A percentile compares a stretch with the other conserved stretches of the same genome.
These are phyloP conservation scores for Ara ararauna DNA, from an alignment of 2,797 vertebrate species.

Conservation along the genomic window DNA sequence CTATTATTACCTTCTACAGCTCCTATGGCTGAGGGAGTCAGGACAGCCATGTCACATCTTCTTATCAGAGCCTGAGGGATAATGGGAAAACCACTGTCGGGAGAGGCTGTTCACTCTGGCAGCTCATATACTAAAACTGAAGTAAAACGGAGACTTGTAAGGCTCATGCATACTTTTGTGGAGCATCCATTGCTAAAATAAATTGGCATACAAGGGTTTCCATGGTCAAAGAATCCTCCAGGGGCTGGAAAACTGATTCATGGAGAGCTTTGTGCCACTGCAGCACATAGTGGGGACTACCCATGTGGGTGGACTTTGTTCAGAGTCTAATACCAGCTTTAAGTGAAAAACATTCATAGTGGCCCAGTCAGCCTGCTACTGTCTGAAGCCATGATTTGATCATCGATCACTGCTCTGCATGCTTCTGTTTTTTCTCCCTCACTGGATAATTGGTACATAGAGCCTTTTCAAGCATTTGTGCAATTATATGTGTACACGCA, in stretches of 20 bases:
- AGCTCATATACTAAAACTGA: not conserved
- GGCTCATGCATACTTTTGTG: not conserved
- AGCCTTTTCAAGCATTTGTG: not conserved
- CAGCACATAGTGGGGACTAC: not conserved
- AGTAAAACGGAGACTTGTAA: not conserved
- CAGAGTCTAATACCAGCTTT: not conserved
- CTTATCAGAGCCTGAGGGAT: not conserved
- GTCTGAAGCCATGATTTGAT: not conserved
- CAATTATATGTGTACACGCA: not conserved
- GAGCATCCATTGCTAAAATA: not conserved
- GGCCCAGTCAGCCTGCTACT: not conserved
- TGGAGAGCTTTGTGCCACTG: not conserved
- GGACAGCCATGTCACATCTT: not conserved
- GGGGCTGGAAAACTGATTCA: not conserved
- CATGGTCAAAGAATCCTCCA: not conserved
- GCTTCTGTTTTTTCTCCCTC: not conserved
- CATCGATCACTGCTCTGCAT: not conserved
- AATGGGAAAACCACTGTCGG: not conserved
- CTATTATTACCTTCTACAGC: not conserved
- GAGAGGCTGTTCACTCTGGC: not conserved
- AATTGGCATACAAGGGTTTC: not conserved
- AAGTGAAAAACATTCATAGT: not conserved
- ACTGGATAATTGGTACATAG: not conserved
- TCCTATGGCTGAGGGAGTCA: not conserved
- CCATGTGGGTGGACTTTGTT: not conserved